Conservation (phyloP, 2,797 vertebrate genomes). For the Mus caroli region DNA sequence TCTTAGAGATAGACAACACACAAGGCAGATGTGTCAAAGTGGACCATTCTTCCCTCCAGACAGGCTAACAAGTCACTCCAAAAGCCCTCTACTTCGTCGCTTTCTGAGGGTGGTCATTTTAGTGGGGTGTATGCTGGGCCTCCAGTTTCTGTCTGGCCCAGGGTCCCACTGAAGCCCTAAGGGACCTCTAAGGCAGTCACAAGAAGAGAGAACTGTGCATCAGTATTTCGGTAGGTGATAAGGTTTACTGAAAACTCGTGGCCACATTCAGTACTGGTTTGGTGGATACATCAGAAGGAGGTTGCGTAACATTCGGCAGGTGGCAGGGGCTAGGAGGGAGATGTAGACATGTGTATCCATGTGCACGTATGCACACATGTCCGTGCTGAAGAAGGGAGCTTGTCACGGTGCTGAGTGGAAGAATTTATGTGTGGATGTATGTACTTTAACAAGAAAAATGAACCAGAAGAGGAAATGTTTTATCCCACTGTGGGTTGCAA, state of each 20-base stretch:
- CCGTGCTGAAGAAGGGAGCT: not conserved
- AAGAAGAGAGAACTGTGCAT: constrained; percentile 69
- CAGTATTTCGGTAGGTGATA: constrained; percentile 67
- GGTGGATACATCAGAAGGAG: constrained; percentile 76
- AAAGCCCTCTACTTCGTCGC: not conserved
- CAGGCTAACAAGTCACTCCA: not conserved
- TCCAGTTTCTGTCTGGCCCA: not conserved
- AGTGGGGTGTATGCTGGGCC: not conserved
- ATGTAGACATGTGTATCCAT: constrained; percentile 36
- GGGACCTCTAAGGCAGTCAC: not conserved
- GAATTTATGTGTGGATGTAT: not conserved
- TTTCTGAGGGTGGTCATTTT: not conserved
- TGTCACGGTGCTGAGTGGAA: constrained; percentile 39
- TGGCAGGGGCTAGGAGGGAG: constrained; percentile 67
- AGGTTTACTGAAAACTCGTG: constrained; percentile 80
- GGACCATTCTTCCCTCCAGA: not conserved
- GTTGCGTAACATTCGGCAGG: constrained; percentile 79
- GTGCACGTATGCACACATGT: not conserved
- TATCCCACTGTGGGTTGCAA: constrained; percentile 73
- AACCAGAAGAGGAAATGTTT: constrained; percentile 80
- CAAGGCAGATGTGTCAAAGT: not conserved
- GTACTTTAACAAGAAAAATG: constrained; percentile 66
- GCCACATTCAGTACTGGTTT: constrained; percentile 80
- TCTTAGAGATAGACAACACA: not conserved
- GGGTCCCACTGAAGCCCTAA: not conserved